Evolutionary conservation across 1,140 invertebrate species (phyloP), one percentile per base, ranked within the genome.

Genomic region (Triops cancriformis): DNA sequence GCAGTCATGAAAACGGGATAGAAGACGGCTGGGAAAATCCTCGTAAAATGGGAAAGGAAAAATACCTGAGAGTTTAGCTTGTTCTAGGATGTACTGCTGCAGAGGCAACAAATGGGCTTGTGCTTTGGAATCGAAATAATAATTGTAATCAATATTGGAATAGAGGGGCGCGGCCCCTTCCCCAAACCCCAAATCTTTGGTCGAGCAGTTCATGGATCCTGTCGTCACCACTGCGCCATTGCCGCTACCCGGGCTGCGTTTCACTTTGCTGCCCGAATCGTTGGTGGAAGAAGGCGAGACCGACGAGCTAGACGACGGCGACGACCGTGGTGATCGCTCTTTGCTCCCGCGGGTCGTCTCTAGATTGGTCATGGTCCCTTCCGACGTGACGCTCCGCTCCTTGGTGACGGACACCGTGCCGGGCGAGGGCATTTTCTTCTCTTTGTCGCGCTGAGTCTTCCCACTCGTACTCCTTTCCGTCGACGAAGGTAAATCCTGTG

Each of bases 51-150:
- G 31, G 31, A 37, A 37, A 37, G 7, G 7, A 37, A 37, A 37
- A 37, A 2, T 64, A 82, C 83, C 83, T 74, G 83, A 84, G 28
- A 85, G 79, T 45, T 84, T 83, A 18, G 84, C 84, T 80, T 95
- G 92, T 83, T 95, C 93, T 80, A 95, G 87, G 75, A 96, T 93
- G 82, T 95, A 95, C 84, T 95, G 91, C 82, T 95, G 93, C 76
- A 96, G 85, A 4, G 93, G 93, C 81, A 94, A 83, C 73, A 94
- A 84, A 83, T 94, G 92, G 81, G 89, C 87, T 73, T 89, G 88
- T 85, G 88, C 87, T 81, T 88, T 88, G 45, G 81, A 75, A 77
- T 83, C 83, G 79, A 82, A 77, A 18, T 80, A 86, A 82, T 78
- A 87, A 26, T 81, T 82, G 76, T 79, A 79, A 82, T 91, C 90